These are phyloP conservation scores for Mythimna ferrago DNA, from an alignment of 2,888 invertebrate species.

Conservation along the genomic window DNA sequence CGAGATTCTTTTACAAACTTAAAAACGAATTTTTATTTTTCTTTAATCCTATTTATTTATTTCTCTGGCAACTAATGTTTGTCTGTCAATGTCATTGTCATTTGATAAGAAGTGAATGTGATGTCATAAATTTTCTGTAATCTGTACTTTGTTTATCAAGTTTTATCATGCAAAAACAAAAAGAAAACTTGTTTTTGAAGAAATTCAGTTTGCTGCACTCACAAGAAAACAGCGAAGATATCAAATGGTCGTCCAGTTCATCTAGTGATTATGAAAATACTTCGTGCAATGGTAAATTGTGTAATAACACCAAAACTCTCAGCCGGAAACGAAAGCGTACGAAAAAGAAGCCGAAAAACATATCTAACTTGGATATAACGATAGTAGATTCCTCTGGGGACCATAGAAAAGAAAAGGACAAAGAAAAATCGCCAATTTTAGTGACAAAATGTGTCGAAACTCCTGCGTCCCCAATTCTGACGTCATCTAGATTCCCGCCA, in stretches of 20 bases:
- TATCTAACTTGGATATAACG: slow-evolving; percentile 79
- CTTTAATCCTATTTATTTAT: neutral
- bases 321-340: slow-evolving; percentile 80
- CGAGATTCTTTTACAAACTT: too few relatives aligned
- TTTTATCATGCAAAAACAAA: slow-evolving; percentile 74
- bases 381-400: slow-evolving; percentile 68
- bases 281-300: slow-evolving; percentile 51
- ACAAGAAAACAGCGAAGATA: slow-evolving; percentile 80
- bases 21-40: neutral
- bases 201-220: slow-evolving; percentile 81
- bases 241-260: slow-evolving; percentile 83
- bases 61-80: neutral
- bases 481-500: slow-evolving; percentile 48
- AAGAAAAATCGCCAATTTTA: slow-evolving; percentile 71
- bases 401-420: slow-evolving; percentile 39
- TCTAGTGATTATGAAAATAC: slow-evolving; percentile 81
- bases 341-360: slow-evolving; percentile 72
- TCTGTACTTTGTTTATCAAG: slow-evolving; percentile 3
- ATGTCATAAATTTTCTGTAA: neutral
- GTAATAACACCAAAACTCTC: slow-evolving; percentile 56
- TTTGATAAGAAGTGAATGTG: neutral
- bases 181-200: slow-evolving; percentile 75
- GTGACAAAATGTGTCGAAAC: slow-evolving; percentile 38
- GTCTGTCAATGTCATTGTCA: neutral
- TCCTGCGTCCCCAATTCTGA: slow-evolving; percentile 69